Conservation (phyloP, 2,113 vertebrate species). For the Mungos mungo region DNA sequence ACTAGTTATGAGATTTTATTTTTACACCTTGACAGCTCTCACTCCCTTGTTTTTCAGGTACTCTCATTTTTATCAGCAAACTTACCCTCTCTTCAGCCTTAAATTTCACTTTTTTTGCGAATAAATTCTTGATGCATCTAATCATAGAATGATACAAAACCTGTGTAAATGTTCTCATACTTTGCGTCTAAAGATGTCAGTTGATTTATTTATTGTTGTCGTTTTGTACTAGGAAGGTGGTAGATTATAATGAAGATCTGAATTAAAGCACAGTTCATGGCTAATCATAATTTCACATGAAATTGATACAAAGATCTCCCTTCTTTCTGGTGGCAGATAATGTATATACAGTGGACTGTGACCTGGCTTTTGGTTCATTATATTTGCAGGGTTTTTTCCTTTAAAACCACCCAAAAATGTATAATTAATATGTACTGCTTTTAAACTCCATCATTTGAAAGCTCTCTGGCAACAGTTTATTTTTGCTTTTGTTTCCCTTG, state of each 20-base stretch:
- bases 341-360: background rate
- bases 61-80: background rate
- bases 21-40: background rate
- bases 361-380: background rate
- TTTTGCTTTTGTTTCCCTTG: background rate
- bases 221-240: background rate
- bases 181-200: background rate
- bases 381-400: background rate
- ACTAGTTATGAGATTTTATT: background rate
- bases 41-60: background rate
- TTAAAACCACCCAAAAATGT: background rate
- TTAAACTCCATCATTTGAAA: background rate
- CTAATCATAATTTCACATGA: background rate
- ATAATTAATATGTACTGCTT: background rate
- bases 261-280: background rate
- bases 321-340: background rate
- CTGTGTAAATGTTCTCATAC: background rate
- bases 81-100: background rate
- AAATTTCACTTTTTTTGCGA: background rate
- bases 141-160: background rate
- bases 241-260: background rate
- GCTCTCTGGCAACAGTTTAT: background rate
- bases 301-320: background rate
- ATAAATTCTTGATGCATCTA: background rate
- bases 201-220: background rate